A percentile compares a stretch with the other conserved stretches of the same genome.
Conservation (phyloP, 2,797 vertebrate genomes). For the Botia kubotai region DNA sequence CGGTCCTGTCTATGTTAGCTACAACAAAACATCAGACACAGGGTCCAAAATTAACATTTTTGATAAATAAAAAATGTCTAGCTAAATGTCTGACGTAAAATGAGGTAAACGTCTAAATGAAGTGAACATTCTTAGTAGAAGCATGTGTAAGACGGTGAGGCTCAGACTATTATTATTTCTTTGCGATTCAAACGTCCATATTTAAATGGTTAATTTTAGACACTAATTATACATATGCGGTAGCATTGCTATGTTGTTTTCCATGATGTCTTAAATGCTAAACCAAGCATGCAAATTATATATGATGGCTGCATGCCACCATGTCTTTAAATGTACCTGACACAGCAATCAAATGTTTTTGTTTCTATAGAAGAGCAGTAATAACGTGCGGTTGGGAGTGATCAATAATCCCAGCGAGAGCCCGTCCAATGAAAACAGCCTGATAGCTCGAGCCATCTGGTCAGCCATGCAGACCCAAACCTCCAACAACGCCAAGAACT, state of each 20-base stretch:
- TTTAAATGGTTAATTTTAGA: no score
- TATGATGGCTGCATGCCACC: background rate
- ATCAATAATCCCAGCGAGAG: constrained; percentile 88
- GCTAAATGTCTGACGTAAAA: background rate
- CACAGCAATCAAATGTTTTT: background rate
- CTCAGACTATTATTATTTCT: no score
- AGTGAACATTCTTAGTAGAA: background rate
- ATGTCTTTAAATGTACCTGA: background rate
- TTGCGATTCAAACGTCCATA: no score
- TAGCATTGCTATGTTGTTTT: background rate
- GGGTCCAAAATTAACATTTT: background rate
- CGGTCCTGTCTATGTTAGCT: background rate
- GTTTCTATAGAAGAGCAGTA: constrained; percentile 90
- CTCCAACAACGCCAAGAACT: constrained; percentile 95
- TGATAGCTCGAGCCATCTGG: constrained; percentile 89
- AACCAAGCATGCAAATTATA: background rate
- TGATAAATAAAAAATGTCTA: background rate
- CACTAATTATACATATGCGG: no score
- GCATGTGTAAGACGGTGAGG: background rate
- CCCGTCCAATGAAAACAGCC: constrained; percentile 75
- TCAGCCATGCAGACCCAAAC: constrained; percentile 92
- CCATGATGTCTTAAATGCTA: background rate
- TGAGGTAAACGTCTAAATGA: background rate
- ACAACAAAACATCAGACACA: background rate
- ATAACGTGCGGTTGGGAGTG: constrained; percentile 90